Conservation (phyloP, 2,888 invertebrate genomes). For the Seladonia tumulorum region DNA sequence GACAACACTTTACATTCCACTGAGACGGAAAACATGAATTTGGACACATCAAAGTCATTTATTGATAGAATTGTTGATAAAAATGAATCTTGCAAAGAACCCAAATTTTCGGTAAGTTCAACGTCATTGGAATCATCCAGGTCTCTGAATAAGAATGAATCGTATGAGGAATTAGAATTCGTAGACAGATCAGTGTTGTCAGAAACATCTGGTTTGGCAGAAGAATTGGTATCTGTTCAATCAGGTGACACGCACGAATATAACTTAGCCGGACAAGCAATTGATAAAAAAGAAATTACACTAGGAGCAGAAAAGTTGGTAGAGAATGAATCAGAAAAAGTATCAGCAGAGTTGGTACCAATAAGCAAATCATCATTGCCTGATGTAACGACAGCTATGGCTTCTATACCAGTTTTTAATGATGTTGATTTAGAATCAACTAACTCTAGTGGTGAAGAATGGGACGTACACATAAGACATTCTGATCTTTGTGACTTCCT, state of each 20-base stretch:
- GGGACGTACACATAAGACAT: constrained; percentile 42
- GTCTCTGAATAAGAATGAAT: not conserved
- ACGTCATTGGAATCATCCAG: not conserved
- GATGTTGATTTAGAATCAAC: constrained; percentile 55
- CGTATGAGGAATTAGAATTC: not conserved
- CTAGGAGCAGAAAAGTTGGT: not conserved
- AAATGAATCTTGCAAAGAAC: not conserved
- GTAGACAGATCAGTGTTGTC: not conserved
- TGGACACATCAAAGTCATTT: not conserved
- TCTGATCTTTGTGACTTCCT: constrained; percentile 13
- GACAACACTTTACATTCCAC: not conserved
- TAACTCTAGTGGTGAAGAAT: constrained; percentile 43
- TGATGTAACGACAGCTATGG: not conserved
- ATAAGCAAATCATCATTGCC: not conserved
- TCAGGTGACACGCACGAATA: not conserved
- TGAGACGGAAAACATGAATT: not conserved
- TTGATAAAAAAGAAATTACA: not conserved
- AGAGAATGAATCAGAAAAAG: not conserved
- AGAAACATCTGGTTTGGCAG: not conserved
- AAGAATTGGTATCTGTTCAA: not conserved
- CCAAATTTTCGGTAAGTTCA: not conserved
- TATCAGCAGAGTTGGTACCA: not conserved
- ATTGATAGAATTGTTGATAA: not conserved
- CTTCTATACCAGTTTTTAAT: constrained; percentile 56
- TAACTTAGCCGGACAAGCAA: not conserved